Evolutionary conservation across 1,140 invertebrate species (phyloP).

Genomic region (Adelges cooleyi): DNA sequence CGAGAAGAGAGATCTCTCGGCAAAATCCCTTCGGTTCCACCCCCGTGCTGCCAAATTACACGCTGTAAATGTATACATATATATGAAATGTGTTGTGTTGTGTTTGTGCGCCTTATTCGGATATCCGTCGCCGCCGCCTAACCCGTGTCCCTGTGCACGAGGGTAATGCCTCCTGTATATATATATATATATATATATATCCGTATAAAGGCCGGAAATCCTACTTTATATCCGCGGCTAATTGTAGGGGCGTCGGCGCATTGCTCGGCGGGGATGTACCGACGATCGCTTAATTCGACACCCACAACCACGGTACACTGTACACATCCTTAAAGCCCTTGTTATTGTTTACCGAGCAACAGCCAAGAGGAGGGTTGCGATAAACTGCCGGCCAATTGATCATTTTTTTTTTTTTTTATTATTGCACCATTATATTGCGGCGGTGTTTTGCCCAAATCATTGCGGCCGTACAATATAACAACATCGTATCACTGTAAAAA

Average conservation of each 20-base stretch:
- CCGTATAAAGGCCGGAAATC: constrained; percentile 17
- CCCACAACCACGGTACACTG: background rate
- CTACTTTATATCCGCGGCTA: background rate
- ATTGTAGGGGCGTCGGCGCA: constrained; percentile 22
- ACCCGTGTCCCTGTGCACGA: background rate
- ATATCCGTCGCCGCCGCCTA: background rate
- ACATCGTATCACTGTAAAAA: no score
- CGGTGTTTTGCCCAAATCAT: no score
- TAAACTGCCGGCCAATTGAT: background rate
- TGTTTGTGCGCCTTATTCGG: background rate
- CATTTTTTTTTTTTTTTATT: no score
- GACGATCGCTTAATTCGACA: no score
- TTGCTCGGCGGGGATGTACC: background rate
- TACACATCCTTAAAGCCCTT: background rate
- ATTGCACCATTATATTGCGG: no score
- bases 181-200: no score
- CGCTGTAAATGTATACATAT: background rate
- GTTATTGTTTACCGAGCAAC: background rate
- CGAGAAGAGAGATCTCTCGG: background rate
- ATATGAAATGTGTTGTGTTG: background rate
- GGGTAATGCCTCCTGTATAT: constrained; percentile 4
- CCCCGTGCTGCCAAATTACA: constrained; percentile 14
- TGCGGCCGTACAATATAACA: no score
- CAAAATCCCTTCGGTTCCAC: background rate
- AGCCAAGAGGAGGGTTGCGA: no score